Evolutionary conservation across 2,888 invertebrate genomes (phyloP).

Genomic region (Pseudococcus longispinus): DNA sequence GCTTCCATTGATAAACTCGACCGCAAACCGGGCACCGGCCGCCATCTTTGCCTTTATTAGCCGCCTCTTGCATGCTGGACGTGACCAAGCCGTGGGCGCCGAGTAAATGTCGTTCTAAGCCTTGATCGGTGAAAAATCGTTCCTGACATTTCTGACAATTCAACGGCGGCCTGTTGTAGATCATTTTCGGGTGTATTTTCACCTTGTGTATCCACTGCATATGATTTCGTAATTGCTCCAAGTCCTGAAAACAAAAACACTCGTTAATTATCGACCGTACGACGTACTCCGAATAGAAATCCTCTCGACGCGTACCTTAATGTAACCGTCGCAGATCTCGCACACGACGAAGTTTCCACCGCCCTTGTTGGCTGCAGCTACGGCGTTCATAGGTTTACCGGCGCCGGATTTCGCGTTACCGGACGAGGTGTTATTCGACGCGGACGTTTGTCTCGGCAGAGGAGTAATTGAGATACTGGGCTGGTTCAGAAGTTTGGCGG

Average conservation of each 20-base stretch:
- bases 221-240: constrained; percentile 91
- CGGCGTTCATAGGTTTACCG: constrained; percentile 60
- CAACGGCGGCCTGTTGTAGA: constrained; percentile 89
- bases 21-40: constrained; percentile 95
- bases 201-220: constrained; percentile 99
- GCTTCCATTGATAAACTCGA: constrained; percentile 92
- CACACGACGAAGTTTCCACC: constrained; percentile 85
- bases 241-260: constrained; percentile 67
- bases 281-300: neutral
- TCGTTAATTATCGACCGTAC: neutral
- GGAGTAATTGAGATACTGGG: constrained; percentile 92
- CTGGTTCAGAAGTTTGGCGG: constrained; percentile 70
- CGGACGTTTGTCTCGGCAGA: constrained; percentile 73
- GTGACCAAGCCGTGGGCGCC: constrained; percentile 95
- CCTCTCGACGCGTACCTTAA: constrained; percentile 70
- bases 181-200: constrained; percentile 95
- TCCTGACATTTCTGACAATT: constrained; percentile 97
- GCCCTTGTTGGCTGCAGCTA: neutral
- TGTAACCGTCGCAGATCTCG: constrained; percentile 96
- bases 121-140: constrained; percentile 93
- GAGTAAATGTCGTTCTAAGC: constrained; percentile 90
- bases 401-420: constrained; percentile 59
- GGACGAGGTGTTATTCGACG: constrained; percentile 45
- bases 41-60: constrained; percentile 92
- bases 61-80: constrained; percentile 94